Conservation (phyloP, 2,113 vertebrate species). For the Syngnathus floridae region DNA sequence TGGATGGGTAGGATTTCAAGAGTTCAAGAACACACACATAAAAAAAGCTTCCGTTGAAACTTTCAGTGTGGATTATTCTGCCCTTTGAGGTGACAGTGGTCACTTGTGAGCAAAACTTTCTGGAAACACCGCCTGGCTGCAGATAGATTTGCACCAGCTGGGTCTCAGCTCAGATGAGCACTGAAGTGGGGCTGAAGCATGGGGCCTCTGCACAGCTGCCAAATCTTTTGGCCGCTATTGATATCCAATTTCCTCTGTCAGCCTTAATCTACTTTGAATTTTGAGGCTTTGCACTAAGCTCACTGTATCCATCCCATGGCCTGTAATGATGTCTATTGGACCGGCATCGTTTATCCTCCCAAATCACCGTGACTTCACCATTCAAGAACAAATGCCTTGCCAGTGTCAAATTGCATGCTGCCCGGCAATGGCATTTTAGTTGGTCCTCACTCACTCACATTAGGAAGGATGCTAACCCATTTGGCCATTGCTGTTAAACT, state of each 20-base stretch:
- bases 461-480: constrained; percentile 44
- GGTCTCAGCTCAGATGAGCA: constrained; percentile 32
- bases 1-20: constrained; percentile 10
- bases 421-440: constrained; percentile 48
- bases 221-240: constrained; percentile 60
- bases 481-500: constrained; percentile 40
- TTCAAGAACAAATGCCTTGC: constrained; percentile 41
- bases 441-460: constrained; percentile 40
- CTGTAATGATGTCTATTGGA: constrained; percentile 27
- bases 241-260: constrained; percentile 63
- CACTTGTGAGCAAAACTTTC: constrained; percentile 8
- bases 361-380: constrained; percentile 37
- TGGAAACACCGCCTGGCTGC: constrained; percentile 8
- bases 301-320: constrained; percentile 40
- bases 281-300: constrained; percentile 46
- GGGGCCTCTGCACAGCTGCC: constrained; percentile 44
- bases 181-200: constrained; percentile 29
- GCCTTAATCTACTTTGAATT: constrained; percentile 63
- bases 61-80: background rate
- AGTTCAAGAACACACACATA: background rate
- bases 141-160: constrained; percentile 13
- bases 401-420: constrained; percentile 17
- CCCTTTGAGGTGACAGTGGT: constrained; percentile 7
- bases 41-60: constrained; percentile 6
- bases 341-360: constrained; percentile 23